These are phyloP conservation scores for Tyto alba DNA, from an alignment of 2,113 vertebrate species.

Conservation along the genomic window DNA sequence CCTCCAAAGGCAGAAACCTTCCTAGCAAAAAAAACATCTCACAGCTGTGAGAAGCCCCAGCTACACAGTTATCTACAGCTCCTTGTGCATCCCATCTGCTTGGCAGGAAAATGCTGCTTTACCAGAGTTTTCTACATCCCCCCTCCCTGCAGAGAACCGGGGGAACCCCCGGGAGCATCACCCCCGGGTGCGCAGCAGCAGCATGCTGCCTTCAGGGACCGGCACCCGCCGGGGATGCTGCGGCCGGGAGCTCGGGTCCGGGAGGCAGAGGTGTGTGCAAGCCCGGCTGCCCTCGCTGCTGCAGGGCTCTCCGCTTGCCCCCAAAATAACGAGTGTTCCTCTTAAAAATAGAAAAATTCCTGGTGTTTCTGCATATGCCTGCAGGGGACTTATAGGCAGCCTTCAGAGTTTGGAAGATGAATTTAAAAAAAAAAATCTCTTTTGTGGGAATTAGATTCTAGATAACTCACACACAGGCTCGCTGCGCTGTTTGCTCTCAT, in stretches of 20 bases:
- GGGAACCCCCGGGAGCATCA: neutral
- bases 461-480: neutral
- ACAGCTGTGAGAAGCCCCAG: neutral
- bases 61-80: neutral
- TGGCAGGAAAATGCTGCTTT: neutral
- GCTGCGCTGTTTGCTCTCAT: neutral
- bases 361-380: neutral
- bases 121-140: neutral
- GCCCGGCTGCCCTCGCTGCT: neutral
- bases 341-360: neutral
- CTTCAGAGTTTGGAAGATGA: neutral
- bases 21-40: neutral
- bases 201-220: neutral
- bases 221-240: neutral
- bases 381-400: neutral
- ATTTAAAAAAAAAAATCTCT: neutral
- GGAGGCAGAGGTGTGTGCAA: fast-evolving
- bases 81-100: neutral
- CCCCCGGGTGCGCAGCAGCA: neutral
- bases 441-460: neutral
- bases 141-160: fast-evolving
- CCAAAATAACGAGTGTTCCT: neutral
- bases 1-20: neutral
- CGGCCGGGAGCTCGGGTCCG: fast-evolving
- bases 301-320: neutral